A percentile compares a stretch with the other conserved stretches of the same genome.
phyloP scores from a whole-genome alignment of 1,140 invertebrate species.

The Cecropterus lyciades region DNA sequence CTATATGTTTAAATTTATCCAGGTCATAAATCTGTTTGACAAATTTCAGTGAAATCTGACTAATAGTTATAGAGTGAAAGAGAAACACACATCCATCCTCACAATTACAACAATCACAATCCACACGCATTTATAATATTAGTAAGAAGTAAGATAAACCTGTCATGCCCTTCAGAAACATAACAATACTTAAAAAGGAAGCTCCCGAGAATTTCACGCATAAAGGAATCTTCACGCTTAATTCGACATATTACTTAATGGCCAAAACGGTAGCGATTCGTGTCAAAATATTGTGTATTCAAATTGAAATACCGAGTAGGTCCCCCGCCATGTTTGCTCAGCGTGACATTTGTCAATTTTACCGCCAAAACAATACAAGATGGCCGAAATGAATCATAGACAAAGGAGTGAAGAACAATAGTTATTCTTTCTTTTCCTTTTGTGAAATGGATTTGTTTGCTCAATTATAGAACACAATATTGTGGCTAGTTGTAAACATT shows the following conservation, averaged over 20 bases:
- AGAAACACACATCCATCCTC: too few relatives aligned
- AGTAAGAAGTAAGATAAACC: too few relatives aligned
- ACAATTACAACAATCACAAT: too few relatives aligned
- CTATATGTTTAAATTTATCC: too few relatives aligned
- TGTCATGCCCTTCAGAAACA: too few relatives aligned
- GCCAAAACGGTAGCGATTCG: conserved; percentile 66
- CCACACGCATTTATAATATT: too few relatives aligned
- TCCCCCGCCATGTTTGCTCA: conserved; percentile 50
- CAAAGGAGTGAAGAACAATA: conserved; percentile 43
- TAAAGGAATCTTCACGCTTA: conserved; percentile 49
- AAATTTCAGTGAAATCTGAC: too few relatives aligned
- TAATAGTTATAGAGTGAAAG: too few relatives aligned
- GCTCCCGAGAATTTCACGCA: conserved; percentile 30
- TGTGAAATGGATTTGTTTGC: conserved; percentile 63
- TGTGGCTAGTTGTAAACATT: conserved; percentile 50
- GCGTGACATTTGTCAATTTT: conserved; percentile 65
- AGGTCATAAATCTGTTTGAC: too few relatives aligned
- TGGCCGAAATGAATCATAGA: conserved; percentile 41
- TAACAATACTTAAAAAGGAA: conserved; percentile 7
- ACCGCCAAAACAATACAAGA: conserved; percentile 61
- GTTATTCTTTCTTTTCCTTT: conserved; percentile 42
- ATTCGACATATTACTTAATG: conserved; percentile 57
- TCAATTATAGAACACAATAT: conserved; percentile 68
- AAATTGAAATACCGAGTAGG: conserved; percentile 37
- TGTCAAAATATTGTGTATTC: conserved; percentile 52